Conservation (phyloP, 2,888 invertebrate genomes). For the Rhagophthalmus giganteus region DNA sequence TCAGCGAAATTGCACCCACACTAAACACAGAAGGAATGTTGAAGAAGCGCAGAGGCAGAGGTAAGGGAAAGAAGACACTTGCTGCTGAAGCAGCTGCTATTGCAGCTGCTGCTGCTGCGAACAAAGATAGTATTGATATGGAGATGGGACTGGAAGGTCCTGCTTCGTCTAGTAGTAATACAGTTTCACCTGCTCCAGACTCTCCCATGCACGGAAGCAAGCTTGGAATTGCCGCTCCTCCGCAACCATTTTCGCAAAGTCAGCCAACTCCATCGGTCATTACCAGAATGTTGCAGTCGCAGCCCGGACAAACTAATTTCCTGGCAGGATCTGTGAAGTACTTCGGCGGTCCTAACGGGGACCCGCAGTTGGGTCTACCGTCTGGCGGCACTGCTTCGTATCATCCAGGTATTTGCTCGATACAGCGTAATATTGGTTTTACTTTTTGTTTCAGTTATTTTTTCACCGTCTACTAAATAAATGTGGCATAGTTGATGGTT, state of each 20-base stretch:
- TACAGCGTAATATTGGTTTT: too few relatives aligned
- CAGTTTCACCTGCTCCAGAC: conserved; percentile 46
- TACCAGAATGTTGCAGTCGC: conserved; percentile 64
- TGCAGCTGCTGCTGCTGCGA: conserved; percentile 54
- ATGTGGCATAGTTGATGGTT: too few relatives aligned
- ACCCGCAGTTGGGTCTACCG: conserved; percentile 20
- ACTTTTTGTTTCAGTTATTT: too few relatives aligned
- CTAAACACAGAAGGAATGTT: conserved; percentile 44
- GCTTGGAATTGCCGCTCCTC: conserved; percentile 56
- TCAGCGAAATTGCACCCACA: conserved; percentile 40
- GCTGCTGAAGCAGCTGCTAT: conserved; percentile 58
- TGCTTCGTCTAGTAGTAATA: conserved; percentile 40
- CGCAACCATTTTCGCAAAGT: conserved; percentile 58
- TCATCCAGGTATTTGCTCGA: conserved; percentile 26
- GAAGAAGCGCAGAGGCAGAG: conserved; percentile 54
- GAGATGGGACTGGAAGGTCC: conserved; percentile 38
- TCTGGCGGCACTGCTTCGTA: conserved; percentile 3
- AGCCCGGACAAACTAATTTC: conserved; percentile 45
- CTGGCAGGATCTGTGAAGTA: conserved; percentile 20
- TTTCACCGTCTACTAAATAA: too few relatives aligned
- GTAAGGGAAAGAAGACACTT: conserved; percentile 55
- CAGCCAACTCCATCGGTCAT: conserved; percentile 63
- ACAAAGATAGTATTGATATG: conserved; percentile 40
- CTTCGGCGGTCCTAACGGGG: conserved; percentile 32
- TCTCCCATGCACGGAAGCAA: conserved; percentile 36